Percentiles rank a stretch among this genome's conserved stretches.
phyloP scores from a whole-genome alignment of 2,888 invertebrate species.

The Incurvaria masculella region DNA sequence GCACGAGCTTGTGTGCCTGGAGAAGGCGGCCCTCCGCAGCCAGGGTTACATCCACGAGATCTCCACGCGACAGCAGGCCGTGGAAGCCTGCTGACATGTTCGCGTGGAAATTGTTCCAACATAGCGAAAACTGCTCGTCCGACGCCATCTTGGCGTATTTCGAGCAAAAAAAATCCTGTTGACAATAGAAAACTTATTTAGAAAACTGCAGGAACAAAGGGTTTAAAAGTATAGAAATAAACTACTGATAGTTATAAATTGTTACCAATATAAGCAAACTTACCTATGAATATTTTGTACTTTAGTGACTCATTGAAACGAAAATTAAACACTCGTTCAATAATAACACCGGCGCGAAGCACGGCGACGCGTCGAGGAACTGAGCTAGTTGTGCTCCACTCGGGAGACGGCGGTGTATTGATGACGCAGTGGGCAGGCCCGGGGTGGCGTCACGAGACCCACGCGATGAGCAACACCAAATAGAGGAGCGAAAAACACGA shows the following conservation, averaged over 20 bases:
- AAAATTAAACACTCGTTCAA: neutral
- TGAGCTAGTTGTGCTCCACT: neutral
- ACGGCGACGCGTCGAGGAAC: neutral
- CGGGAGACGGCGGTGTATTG: neutral
- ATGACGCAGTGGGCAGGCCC: neutral
- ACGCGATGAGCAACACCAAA: neutral
- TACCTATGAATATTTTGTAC: slow-evolving; percentile 51
- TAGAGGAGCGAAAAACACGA: no score
- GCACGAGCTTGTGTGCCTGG: slow-evolving; percentile 68
- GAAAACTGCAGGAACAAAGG: slow-evolving; percentile 1
- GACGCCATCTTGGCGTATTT: slow-evolving; percentile 65
- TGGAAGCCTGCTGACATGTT: slow-evolving; percentile 71
- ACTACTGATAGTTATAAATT: neutral
- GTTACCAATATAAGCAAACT: slow-evolving; percentile 7
- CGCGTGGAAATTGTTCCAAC: slow-evolving; percentile 74
- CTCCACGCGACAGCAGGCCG: slow-evolving; percentile 66
- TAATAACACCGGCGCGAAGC: neutral
- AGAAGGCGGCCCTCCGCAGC: slow-evolving; percentile 69
- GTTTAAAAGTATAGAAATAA: neutral
- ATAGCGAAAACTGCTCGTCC: slow-evolving; percentile 70
- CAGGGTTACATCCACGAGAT: slow-evolving; percentile 67
- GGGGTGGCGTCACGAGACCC: neutral
- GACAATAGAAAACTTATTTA: slow-evolving; percentile 12
- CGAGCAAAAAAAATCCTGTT: slow-evolving; percentile 32
- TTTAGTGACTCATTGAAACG: slow-evolving; percentile 16